Conservation (phyloP, 2,888 invertebrate genomes). For the Rhorus exstirpatorius region DNA sequence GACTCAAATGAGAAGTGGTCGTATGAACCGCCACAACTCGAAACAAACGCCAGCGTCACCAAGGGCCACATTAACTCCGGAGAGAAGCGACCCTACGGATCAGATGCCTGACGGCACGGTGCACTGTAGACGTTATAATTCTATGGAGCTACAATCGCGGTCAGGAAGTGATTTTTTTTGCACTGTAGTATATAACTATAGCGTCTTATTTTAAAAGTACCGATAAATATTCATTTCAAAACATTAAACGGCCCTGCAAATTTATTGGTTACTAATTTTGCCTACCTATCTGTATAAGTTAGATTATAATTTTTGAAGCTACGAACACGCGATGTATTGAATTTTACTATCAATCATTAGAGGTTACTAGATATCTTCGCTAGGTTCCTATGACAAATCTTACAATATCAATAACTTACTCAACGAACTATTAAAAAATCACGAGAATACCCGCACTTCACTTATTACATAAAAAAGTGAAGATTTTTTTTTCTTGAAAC, state of each 20-base stretch:
- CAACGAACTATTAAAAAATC: constrained; percentile 6
- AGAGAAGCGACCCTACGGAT: too few relatives aligned
- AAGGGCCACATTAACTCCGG: constrained; percentile 8
- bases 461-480: background rate
- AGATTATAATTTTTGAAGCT: too few relatives aligned
- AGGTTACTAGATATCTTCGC: background rate
- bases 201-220: background rate
- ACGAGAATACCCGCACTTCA: too few relatives aligned
- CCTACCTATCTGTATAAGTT: background rate
- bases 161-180: constrained; percentile 8
- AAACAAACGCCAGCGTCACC: background rate
- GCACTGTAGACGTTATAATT: constrained; percentile 2
- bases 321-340: background rate
- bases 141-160: background rate
- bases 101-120: too few relatives aligned
- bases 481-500: constrained; percentile 6
- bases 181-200: constrained; percentile 10
- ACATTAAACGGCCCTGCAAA: constrained; percentile 4
- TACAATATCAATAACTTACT: background rate
- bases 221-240: constrained; percentile 10
- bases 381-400: background rate
- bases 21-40: background rate
- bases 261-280: too few relatives aligned
- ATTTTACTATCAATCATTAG: background rate
- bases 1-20: constrained; percentile 4